Evolutionary conservation across 1,140 invertebrate species (phyloP).

Genomic region (Argopecten irradians): DNA sequence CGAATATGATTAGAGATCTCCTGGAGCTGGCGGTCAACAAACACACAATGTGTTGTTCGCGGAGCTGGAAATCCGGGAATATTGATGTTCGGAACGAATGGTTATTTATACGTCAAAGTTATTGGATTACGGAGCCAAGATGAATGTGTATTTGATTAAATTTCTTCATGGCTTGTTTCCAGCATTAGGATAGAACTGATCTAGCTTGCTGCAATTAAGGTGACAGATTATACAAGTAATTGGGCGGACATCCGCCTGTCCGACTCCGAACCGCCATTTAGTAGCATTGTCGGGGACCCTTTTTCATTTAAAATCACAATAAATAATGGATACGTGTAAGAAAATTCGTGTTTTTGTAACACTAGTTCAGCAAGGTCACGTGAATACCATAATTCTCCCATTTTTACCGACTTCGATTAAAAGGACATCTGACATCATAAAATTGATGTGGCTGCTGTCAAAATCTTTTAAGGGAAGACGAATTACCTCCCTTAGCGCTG

Average conservation of each 20-base stretch:
- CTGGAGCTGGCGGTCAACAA: neutral
- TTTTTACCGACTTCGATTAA: neutral
- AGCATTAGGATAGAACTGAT: neutral
- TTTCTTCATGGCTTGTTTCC: conserved; percentile 16
- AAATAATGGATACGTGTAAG: neutral
- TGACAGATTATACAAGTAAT: neutral
- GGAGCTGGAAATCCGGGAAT: neutral
- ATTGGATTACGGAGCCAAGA: neutral
- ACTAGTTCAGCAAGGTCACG: neutral
- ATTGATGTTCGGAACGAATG: neutral
- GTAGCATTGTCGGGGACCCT: neutral
- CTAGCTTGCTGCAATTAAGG: conserved; percentile 14
- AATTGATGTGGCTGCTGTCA: neutral
- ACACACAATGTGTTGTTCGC: neutral
- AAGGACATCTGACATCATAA: neutral
- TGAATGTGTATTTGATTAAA: conserved; percentile 23
- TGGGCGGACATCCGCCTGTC: neutral
- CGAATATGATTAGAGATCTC: neutral
- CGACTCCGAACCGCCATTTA: neutral
- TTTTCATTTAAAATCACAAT: conserved; percentile 19
- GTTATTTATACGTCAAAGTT: neutral
- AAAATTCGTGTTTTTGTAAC: neutral
- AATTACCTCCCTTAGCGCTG: neutral
- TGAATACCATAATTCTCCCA: neutral
- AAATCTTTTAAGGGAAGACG: neutral